Evolutionary conservation across 1,140 invertebrate genomes (phyloP).

Genomic region (fruit fly (Drosophila melanogaster)): Release_6_plus_ISO1_MT NC_004354.4:3106501-3107000

Average conservation of each 20-base stretch:
- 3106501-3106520: slow-evolving; percentile 4
- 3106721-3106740: slow-evolving; percentile 16
- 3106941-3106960: slow-evolving; percentile 40
- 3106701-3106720: slow-evolving; percentile 22
- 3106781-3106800: slow-evolving; percentile 63
- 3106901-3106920: slow-evolving; percentile 58
- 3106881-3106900: slow-evolving; percentile 70
- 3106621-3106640: slow-evolving; percentile 24
- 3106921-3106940: slow-evolving; percentile 65
- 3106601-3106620: neutral
- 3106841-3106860: slow-evolving; percentile 74
- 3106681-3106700: neutral
- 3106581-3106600: too few species aligned
- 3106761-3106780: slow-evolving; percentile 77
- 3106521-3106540: slow-evolving; percentile 13
- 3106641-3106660: slow-evolving; percentile 34
- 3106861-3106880: slow-evolving; percentile 83
- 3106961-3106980: slow-evolving; percentile 70
- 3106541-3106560: slow-evolving; percentile 7
- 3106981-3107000: too few species aligned
- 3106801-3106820: slow-evolving; percentile 47
- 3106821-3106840: slow-evolving; percentile 48
- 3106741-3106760: slow-evolving; percentile 49
- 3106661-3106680: slow-evolving; percentile 17
- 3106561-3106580: too few species aligned